These are phyloP conservation scores for Apamea sordens DNA, from an alignment of 2,888 invertebrate genomes.

Conservation along the genomic window DNA sequence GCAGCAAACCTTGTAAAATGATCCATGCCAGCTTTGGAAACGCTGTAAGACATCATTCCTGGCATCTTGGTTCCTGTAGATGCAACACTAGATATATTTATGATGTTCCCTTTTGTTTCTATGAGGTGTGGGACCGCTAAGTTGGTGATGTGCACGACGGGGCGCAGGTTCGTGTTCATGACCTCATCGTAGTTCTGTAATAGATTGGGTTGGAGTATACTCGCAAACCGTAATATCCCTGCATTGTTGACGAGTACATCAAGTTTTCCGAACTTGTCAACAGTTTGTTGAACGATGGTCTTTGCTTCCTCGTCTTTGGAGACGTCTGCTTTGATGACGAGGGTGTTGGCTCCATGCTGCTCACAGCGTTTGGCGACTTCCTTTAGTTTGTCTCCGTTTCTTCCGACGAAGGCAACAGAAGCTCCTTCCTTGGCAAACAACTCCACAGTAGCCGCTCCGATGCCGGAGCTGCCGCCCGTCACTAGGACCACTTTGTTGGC, in stretches of 20 bases:
- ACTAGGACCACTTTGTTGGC: conserved; percentile 66
- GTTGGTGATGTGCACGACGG: conserved; percentile 63
- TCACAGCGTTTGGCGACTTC: conserved; percentile 32
- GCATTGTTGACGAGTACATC: conserved; percentile 46
- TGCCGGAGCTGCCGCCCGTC: conserved; percentile 69
- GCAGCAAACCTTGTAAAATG: conserved; percentile 72
- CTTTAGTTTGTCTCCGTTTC: conserved; percentile 59
- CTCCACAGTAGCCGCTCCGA: conserved; percentile 64
- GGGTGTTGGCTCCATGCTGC: not conserved
- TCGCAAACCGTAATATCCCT: conserved; percentile 24
- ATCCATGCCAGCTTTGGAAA: conserved; percentile 72
- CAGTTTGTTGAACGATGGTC: conserved; percentile 30
- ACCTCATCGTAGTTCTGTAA: conserved; percentile 65
- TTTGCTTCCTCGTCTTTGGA: conserved; percentile 51
- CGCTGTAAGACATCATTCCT: conserved; percentile 84
- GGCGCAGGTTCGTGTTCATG: conserved; percentile 68
- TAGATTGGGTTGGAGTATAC: conserved; percentile 49
- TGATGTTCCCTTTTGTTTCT: conserved; percentile 70
- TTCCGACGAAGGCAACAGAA: conserved; percentile 64
- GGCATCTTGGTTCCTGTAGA: conserved; percentile 83
- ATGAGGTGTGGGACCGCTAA: conserved; percentile 68
- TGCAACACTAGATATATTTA: conserved; percentile 70
- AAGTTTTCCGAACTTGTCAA: conserved; percentile 34
- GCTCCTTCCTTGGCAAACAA: conserved; percentile 55
- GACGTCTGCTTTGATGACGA: conserved; percentile 42